Evolutionary conservation across 2,113 vertebrate species (phyloP), one percentile per base, ranked within the genome.

Genomic region (Pyxicephalus adspersus): DNA sequence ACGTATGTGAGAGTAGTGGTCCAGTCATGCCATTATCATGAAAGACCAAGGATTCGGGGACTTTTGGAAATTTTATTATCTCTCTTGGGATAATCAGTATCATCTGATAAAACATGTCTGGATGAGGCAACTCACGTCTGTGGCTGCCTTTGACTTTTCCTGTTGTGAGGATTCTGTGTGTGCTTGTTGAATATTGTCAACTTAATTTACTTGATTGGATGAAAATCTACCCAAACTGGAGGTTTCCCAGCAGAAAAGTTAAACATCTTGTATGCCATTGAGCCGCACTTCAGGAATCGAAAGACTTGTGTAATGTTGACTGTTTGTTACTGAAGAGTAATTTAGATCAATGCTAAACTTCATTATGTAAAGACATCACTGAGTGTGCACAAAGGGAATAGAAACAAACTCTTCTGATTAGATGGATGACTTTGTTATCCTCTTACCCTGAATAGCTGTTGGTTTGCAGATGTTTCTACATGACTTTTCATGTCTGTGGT

Each of bases 341-440:
- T 76, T 76, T 61, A 76, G 38, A 76, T 76, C 34, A 23, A 76
- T 76, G 31, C 29, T 25, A 34, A 61, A 50, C 52, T 76, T 76
- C 34, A 63, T 76, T 76, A 64, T 63, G 73, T 51, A 63, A 63
- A 64, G 58, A 76, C 57, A 50, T 15, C 57, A 61, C 20, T 50
- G 57, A 61, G 50, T 9, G 58, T 58, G n/a, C 58, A 50, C 73
- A 64, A 28, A 63, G 73, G 31, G 58, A 64, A 63, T 63, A 50
- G 8, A 25, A 3, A 63, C 73, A 50, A 63, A 28, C 17, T 76
- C 57, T 11, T 26, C 23, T 76, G 31, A 63, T 76, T 50, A 76
- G 73, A 76, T 61, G 31, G 57, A 76, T 76, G 31, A 64, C 58
- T 76, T 76, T 76, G 57, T 64, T 63, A 38, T 51, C 34, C 38